These are phyloP conservation scores for Leptinotarsa rubiginosa DNA, from an alignment of 2,888 invertebrate genomes.

Conservation along the genomic window DNA sequence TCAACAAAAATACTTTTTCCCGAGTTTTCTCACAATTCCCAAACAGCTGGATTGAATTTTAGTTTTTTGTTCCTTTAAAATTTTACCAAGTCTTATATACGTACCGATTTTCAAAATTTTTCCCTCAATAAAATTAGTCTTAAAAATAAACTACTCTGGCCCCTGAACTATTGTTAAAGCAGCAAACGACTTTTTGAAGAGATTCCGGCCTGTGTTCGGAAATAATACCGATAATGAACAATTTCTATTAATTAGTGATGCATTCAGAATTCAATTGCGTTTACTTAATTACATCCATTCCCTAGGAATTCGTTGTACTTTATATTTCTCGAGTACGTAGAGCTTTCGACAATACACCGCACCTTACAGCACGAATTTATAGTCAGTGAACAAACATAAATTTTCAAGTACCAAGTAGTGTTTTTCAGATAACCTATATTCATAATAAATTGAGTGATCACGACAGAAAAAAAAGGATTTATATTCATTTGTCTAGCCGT, in stretches of 20 bases:
- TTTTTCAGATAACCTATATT: neutral
- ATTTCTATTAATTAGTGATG: constrained; percentile 3
- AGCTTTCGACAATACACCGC: neutral
- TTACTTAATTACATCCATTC: constrained; percentile 9
- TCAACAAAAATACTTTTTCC: too few relatives aligned
- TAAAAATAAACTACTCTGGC: neutral
- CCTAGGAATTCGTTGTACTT: neutral
- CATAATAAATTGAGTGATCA: neutral
- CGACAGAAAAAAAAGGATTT: neutral
- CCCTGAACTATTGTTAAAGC: neutral
- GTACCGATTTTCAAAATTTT: too few relatives aligned
- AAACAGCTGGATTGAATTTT: too few relatives aligned
- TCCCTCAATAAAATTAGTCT: too few relatives aligned
- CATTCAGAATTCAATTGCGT: neutral
- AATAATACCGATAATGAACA: constrained; percentile 4
- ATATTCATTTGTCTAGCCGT: neutral
- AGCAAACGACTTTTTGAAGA: neutral
- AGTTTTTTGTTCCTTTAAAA: too few relatives aligned
- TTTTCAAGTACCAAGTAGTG: neutral
- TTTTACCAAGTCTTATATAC: too few relatives aligned
- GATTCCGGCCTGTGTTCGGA: neutral
- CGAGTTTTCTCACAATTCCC: too few relatives aligned
- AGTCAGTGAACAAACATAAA: neutral
- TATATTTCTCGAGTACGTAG: neutral
- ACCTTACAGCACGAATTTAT: neutral